Conservation (phyloP, 2,888 invertebrate species). For the Graphium colonna region DNA sequence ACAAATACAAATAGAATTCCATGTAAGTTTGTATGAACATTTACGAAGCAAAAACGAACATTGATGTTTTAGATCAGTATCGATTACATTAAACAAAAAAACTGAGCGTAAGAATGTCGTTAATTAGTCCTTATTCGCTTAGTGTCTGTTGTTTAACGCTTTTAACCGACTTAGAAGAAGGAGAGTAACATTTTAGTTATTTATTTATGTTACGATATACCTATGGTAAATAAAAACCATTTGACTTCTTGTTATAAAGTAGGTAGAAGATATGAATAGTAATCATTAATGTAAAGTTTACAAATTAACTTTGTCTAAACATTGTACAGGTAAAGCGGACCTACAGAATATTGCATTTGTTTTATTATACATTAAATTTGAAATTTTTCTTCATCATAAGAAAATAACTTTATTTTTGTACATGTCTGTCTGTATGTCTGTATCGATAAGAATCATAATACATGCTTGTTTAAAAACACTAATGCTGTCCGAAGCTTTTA, state of each 20-base stretch:
- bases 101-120: constrained; percentile 10
- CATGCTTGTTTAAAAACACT: background rate
- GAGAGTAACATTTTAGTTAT: no score
- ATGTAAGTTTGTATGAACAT: background rate
- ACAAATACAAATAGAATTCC: background rate
- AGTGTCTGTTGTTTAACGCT: constrained; percentile 3
- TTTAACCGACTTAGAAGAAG: background rate
- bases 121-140: constrained; percentile 4
- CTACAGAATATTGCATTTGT: no score
- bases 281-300: background rate
- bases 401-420: background rate
- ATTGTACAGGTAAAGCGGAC: no score
- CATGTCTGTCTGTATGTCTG: background rate
- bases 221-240: no score
- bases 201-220: no score
- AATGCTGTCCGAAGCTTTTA: background rate
- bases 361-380: no score
- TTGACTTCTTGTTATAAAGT: no score
- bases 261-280: no score
- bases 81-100: constrained; percentile 15
- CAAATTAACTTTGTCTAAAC: background rate
- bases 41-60: background rate
- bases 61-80: constrained; percentile 3
- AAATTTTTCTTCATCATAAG: background rate
- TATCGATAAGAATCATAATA: background rate